Evolutionary conservation across 2,113 vertebrate species (phyloP).

Genomic region (Callorhinus ursinus): DNA sequence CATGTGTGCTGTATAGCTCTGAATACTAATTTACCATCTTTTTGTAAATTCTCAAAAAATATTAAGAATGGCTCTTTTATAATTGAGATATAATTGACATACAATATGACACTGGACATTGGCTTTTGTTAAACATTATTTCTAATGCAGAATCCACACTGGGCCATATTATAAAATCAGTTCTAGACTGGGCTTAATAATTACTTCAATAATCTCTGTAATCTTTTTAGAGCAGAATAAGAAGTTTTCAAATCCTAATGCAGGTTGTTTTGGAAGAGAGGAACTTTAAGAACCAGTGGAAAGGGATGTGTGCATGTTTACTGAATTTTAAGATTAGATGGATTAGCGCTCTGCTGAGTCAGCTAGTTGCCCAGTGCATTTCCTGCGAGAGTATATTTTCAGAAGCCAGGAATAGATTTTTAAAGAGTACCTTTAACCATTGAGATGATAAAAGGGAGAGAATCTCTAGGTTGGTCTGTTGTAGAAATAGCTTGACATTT

Average conservation of each 20-base stretch:
- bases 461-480: background rate
- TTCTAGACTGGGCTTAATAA: constrained; percentile 28
- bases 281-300: constrained; percentile 29
- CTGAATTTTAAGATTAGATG: constrained; percentile 23
- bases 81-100: background rate
- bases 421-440: background rate
- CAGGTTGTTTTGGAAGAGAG: constrained; percentile 1
- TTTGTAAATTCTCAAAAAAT: constrained; percentile 38
- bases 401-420: constrained; percentile 55
- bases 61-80: background rate
- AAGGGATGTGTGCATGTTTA: constrained; percentile 25
- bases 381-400: constrained; percentile 51
- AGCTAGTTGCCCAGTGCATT: constrained; percentile 45
- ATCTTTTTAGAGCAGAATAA: constrained; percentile 40
- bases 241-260: background rate
- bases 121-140: constrained; percentile 44
- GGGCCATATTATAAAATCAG: constrained; percentile 6
- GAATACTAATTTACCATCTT: constrained; percentile 9
- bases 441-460: constrained; percentile 15
- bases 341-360: constrained; percentile 33
- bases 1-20: background rate
- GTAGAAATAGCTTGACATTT: background rate
- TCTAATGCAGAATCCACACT: constrained; percentile 20
- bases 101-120: background rate
- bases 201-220: constrained; percentile 42